These are phyloP conservation scores for Harpagifer antarcticus DNA, from an alignment of 2,797 vertebrate species.

Conservation along the genomic window DNA sequence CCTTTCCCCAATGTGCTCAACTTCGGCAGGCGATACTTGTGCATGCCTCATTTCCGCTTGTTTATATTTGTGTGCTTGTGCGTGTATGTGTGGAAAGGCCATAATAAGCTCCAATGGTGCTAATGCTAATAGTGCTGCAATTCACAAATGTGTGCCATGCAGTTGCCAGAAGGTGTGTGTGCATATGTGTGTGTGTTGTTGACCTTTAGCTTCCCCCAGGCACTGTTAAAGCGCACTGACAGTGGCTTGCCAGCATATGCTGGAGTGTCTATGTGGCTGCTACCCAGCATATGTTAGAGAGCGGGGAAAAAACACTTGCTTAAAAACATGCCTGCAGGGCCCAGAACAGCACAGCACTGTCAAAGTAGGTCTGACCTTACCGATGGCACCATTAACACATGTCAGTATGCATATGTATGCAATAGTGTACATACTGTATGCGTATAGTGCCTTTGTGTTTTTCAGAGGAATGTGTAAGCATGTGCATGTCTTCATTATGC, in stretches of 20 bases:
- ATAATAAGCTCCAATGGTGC: conserved; percentile 79
- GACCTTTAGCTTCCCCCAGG: conserved; percentile 83
- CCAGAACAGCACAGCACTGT: conserved; percentile 68
- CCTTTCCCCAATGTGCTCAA: conserved; percentile 49
- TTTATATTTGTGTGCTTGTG: conserved; percentile 75
- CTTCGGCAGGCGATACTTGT: conserved; percentile 53
- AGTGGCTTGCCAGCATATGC: conserved; percentile 81
- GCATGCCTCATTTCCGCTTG: conserved; percentile 72
- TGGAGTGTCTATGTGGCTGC: conserved; percentile 81
- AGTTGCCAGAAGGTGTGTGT: conserved; percentile 62
- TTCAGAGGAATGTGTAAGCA: neutral
- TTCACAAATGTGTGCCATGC: conserved; percentile 76
- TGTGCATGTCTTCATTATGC: conserved; percentile 6
- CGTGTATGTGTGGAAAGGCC: conserved; percentile 70
- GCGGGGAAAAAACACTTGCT: conserved; percentile 72
- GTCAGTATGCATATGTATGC: conserved; percentile 28
- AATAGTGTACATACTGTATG: neutral
- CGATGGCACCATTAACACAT: conserved; percentile 67
- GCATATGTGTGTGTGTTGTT: conserved; percentile 68
- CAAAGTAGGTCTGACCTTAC: conserved; percentile 81
- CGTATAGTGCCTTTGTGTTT: neutral
- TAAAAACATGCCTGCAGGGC: conserved; percentile 80
- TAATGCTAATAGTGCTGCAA: conserved; percentile 80
- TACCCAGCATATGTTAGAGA: conserved; percentile 85
- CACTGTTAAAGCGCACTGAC: conserved; percentile 78